A percentile compares a stretch with the other conserved stretches of the same genome.
These are phyloP conservation scores for Drosophila nr. medialis DNA, from an alignment of 2,888 invertebrate genomes.

Conservation along the genomic window DNA sequence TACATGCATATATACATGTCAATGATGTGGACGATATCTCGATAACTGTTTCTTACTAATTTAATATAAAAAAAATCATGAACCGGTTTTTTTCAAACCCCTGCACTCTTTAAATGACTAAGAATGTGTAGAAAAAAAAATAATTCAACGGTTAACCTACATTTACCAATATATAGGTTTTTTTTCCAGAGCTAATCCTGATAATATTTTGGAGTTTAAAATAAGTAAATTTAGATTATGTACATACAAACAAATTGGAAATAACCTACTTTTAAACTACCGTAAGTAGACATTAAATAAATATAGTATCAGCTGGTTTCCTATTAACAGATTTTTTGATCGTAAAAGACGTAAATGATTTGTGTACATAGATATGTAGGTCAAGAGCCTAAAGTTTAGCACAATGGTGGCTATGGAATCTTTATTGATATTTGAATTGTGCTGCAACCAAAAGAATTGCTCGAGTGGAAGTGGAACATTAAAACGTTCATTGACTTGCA, in stretches of 20 bases:
- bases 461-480: background rate
- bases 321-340: background rate
- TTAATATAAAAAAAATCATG: background rate
- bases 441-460: conserved; percentile 1
- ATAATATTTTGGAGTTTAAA: background rate
- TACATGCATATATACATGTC: background rate
- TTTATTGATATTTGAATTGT: conserved; percentile 12
- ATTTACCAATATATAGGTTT: background rate
- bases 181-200: background rate
- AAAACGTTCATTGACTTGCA: background rate
- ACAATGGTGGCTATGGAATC: background rate
- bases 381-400: background rate
- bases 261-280: background rate
- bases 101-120: background rate
- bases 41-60: conserved; percentile 29
- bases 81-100: conserved; percentile 54
- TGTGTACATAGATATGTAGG: background rate
- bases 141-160: background rate
- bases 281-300: background rate
- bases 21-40: conserved; percentile 9
- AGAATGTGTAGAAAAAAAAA: background rate
- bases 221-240: background rate
- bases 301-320: background rate
- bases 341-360: background rate
- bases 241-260: background rate